phyloP scores from a whole-genome alignment of 2,797 vertebrate species.

The Typhlichthys eigenmanni region DNA sequence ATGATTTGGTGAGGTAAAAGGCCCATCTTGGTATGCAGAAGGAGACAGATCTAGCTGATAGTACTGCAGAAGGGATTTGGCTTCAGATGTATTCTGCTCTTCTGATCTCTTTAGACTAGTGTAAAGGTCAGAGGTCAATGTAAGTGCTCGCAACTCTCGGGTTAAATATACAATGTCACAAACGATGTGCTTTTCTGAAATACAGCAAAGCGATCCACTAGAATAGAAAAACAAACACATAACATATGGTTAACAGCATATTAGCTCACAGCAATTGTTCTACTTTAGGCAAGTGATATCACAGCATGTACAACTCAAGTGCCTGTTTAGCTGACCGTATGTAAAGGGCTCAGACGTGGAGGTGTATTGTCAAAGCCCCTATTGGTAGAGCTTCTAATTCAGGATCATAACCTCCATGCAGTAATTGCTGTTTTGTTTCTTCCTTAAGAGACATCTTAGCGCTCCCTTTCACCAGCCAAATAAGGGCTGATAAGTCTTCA shows the following conservation, averaged over 20 bases:
- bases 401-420: conserved; percentile 60
- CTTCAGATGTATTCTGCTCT: conserved; percentile 71
- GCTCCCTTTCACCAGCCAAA: conserved; percentile 43
- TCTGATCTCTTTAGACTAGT: conserved; percentile 71
- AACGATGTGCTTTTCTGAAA: conserved; percentile 50
- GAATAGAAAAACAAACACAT: not conserved
- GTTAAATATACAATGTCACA: conserved; percentile 45
- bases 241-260: conserved; percentile 15
- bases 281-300: conserved; percentile 36
- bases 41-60: conserved; percentile 70
- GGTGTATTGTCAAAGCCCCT: conserved; percentile 50
- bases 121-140: conserved; percentile 65
- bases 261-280: conserved; percentile 27
- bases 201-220: conserved; percentile 48
- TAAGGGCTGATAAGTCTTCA: conserved; percentile 47
- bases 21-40: conserved; percentile 75
- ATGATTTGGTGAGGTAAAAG: conserved; percentile 66
- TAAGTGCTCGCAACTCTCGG: conserved; percentile 29
- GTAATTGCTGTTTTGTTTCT: conserved; percentile 61
- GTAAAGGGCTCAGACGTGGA: conserved; percentile 55
- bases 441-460: conserved; percentile 47
- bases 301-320: conserved; percentile 44
- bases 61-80: conserved; percentile 58
- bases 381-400: conserved; percentile 60
- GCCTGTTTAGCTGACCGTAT: conserved; percentile 48